Conservation (phyloP, 2,888 invertebrate species). For the Tetropium fuscum region DNA sequence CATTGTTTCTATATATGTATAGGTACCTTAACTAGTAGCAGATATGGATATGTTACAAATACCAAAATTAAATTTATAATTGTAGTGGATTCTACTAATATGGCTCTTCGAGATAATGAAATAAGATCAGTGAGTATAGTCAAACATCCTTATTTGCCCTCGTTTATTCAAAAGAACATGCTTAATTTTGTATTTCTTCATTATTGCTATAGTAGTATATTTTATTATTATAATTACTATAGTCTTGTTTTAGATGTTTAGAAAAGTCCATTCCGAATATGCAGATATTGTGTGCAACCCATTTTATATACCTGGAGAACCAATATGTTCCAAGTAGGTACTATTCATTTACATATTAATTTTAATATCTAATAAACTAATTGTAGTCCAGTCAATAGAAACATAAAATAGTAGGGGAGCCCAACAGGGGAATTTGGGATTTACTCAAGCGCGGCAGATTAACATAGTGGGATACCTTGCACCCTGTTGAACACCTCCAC, state of each 20-base stretch:
- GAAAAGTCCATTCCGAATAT: slow-evolving; percentile 91
- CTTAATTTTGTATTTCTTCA: too few relatives aligned
- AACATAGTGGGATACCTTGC: too few relatives aligned
- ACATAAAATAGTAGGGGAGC: too few relatives aligned
- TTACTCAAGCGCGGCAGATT: too few relatives aligned
- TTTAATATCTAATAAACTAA: too few relatives aligned
- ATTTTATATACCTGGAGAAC: slow-evolving; percentile 94
- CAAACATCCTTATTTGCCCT: neutral
- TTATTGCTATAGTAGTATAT: neutral
- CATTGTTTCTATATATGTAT: too few relatives aligned
- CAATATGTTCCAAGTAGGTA: slow-evolving; percentile 88
- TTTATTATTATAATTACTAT: slow-evolving; percentile 5
- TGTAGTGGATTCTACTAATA: slow-evolving; percentile 90
- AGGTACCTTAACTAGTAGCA: too few relatives aligned
- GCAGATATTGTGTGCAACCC: slow-evolving; percentile 97
- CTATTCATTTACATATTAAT: slow-evolving; percentile 29
- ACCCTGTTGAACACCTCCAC: too few relatives aligned
- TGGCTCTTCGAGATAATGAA: slow-evolving; percentile 91
- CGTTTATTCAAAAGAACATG: too few relatives aligned
- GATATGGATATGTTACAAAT: slow-evolving; percentile 97
- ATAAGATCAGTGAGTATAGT: slow-evolving; percentile 82
- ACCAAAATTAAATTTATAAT: slow-evolving; percentile 95
- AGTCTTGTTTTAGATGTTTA: slow-evolving; percentile 68
- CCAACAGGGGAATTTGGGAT: too few relatives aligned
- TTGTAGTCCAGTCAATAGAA: too few relatives aligned